Evolutionary conservation across 2,113 vertebrate species (phyloP).

Genomic region (Gallinago jamesoni): DNA sequence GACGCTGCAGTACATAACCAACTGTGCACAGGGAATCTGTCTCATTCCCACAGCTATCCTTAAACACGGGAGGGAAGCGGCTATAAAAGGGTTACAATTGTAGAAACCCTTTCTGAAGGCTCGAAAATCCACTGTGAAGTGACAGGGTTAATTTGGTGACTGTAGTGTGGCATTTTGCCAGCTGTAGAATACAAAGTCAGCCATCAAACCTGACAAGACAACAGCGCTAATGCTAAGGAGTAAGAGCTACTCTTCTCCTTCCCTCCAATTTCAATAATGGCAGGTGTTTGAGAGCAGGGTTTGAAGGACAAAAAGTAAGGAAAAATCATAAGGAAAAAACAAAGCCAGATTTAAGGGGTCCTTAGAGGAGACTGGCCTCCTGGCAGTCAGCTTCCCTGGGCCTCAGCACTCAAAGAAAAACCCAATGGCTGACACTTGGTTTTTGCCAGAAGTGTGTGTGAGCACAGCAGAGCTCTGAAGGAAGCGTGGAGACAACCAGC

Average conservation of each 20-base stretch:
- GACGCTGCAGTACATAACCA: not conserved
- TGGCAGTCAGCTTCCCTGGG: not conserved
- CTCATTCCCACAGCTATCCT: not conserved
- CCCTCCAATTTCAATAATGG: not conserved
- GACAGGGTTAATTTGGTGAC: not conserved
- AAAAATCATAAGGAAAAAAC: not conserved
- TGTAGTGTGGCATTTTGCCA: not conserved
- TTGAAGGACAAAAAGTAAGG: not conserved
- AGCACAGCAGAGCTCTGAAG: not conserved
- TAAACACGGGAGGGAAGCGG: not conserved
- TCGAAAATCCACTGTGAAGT: not conserved
- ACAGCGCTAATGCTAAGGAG: not conserved
- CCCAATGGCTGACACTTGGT: not conserved
- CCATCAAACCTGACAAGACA: not conserved
- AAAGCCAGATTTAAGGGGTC: not conserved
- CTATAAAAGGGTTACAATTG: not conserved
- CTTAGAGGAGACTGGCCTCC: not conserved
- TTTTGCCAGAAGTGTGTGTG: not conserved
- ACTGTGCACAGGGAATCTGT: not conserved
- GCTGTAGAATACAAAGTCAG: not conserved
- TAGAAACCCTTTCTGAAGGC: not conserved
- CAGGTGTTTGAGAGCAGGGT: not conserved
- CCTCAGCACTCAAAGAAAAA: not conserved
- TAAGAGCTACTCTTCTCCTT: not conserved
- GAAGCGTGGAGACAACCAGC: not conserved